Conservation (phyloP, 2,113 vertebrate species). For the Bothrops jararaca region DNA sequence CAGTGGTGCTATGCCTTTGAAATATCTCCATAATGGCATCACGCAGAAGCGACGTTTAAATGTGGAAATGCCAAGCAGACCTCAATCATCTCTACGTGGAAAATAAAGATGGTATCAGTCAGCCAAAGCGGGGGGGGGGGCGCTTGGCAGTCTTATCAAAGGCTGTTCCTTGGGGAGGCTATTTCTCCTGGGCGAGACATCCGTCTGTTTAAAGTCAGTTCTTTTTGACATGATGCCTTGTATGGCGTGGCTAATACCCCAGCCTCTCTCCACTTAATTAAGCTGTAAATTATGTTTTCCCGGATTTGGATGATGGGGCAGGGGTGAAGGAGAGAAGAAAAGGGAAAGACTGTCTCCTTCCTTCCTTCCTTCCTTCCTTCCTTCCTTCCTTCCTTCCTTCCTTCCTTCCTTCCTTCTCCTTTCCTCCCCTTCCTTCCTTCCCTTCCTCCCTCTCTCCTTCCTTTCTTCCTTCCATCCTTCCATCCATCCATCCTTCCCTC, state of each 20-base stretch:
- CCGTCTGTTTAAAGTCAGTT: background rate
- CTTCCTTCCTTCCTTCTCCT: no score
- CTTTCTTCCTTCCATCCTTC: no score
- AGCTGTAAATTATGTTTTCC: constrained; percentile 28
- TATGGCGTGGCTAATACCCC: constrained; percentile 1
- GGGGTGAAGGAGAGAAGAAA: background rate
- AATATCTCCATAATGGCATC: background rate
- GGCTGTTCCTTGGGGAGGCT: background rate
- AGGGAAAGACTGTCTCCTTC: background rate
- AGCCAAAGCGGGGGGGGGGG: background rate
- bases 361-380: background rate
- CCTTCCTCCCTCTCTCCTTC: no score
- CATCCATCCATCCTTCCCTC: no score
- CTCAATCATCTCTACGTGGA: background rate
- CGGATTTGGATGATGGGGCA: background rate
- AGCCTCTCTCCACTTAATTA: constrained; percentile 26
- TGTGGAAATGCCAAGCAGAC: background rate
- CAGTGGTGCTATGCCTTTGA: background rate
- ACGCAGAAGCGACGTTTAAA: background rate
- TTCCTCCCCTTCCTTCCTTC: no score
- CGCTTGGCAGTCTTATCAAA: background rate
- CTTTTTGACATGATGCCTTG: background rate
- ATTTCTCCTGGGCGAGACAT: background rate
- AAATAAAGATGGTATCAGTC: background rate
- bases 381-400: fast-evolving